Percentiles rank a stretch among this genome's conserved stretches.
Evolutionary conservation across 2,113 vertebrate species (phyloP).

Genomic region (Myrmecophaga tridactyla): DNA sequence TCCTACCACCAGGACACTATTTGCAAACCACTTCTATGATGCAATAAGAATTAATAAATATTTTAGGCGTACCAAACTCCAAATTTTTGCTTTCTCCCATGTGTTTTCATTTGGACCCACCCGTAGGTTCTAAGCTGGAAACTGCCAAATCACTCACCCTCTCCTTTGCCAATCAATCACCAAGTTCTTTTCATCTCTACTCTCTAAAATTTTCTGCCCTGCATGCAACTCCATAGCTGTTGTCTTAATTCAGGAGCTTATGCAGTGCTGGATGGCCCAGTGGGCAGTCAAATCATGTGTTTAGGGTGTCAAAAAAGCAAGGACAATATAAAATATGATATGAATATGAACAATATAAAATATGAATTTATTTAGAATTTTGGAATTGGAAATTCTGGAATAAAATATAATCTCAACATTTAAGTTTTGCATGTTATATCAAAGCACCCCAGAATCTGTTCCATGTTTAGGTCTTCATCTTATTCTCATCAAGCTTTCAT

Average conservation of each 20-base stretch:
- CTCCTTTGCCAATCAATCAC: neutral
- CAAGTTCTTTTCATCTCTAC: neutral
- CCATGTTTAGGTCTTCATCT: neutral
- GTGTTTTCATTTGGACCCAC: neutral
- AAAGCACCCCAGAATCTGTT: neutral
- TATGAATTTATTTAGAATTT: neutral
- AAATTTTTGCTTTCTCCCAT: neutral
- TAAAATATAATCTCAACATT: neutral
- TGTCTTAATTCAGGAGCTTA: neutral
- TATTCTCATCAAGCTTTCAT: neutral
- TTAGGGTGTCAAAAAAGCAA: neutral
- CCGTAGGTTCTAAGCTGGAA: neutral
- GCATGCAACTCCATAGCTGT: neutral
- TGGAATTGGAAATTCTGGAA: neutral
- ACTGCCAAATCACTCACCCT: neutral
- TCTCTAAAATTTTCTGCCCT: neutral
- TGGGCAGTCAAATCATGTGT: neutral
- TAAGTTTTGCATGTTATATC: neutral
- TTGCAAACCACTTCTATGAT: neutral
- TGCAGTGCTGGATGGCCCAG: neutral
- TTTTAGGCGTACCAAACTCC: neutral
- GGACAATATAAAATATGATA: neutral
- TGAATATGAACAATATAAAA: neutral
- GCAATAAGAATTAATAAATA: neutral
- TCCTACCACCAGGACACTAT: neutral